Evolutionary conservation across 1,140 invertebrate species (phyloP), one percentile per base, ranked within the genome.

Genomic region (Macrocentrus cingulum): DNA sequence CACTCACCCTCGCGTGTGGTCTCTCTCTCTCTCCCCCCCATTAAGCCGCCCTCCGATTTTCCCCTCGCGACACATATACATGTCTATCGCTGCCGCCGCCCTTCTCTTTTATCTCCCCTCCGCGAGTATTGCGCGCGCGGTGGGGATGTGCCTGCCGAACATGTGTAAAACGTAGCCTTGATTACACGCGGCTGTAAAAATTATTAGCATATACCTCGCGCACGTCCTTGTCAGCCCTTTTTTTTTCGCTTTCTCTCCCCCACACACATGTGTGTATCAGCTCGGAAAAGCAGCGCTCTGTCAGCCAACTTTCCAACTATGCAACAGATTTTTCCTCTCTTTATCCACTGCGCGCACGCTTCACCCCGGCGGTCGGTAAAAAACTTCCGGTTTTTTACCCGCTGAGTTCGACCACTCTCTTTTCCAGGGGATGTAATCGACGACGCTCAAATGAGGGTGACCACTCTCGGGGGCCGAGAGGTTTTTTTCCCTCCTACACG

Each of bases 131-230:
- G 56, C 56, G 39, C 44, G 59, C 23, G 34, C 42, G 9, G 32
- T 37, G 36, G 51, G 22, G 23, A 25, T 25, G 56, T n/a, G 19
- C 29, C 20, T 48, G 69, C 48, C 22, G 68, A 77, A 77, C 74
- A 77, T 76, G 75, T 77, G 74, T 77, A 77, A 76, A 72, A 72
- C 66, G 67, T 69, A 74, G 72, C 66, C 68, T 75, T 77, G 74
- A 77, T 76, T 74, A 73, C 74, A 68, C 72, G 71, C 67, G 69
- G 67, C 71, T 76, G 70, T 76, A 79, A 76, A 79, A 79, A 77
- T 76, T 77, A 76, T 75, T 76, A 76, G 74, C 68, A 70, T 73
- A 60, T n/a, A n/a, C n/a, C n/a, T n/a, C n/a, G n/a, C n/a, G n/a
- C n/a, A 11, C 11, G 7, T 39, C 36, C 36, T n/a, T 13, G 25